Conservation (phyloP, 2,888 invertebrate genomes). For the Tachystola acroxantha region DNA sequence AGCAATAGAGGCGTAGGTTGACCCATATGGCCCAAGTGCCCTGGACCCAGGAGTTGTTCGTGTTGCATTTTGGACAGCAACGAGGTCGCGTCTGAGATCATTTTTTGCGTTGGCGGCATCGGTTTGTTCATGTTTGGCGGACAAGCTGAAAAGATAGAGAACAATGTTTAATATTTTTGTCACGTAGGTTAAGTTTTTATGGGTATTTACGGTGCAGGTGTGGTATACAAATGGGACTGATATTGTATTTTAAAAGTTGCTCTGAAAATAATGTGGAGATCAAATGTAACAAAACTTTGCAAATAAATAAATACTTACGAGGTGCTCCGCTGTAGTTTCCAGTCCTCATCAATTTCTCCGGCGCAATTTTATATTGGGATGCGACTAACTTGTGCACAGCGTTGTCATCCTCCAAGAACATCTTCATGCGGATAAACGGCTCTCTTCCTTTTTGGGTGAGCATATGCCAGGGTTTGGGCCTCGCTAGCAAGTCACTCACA, state of each 20-base stretch:
- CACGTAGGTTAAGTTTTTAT: not conserved
- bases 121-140: conserved; percentile 83
- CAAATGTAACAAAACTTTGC: no score
- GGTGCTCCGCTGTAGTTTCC: conserved; percentile 93
- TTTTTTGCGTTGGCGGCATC: conserved; percentile 87
- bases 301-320: conserved; percentile 83
- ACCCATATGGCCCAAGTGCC: conserved; percentile 73
- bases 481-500: conserved; percentile 96
- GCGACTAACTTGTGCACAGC: conserved; percentile 97
- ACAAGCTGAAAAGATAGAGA: conserved; percentile 71
- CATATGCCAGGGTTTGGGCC: conserved; percentile 99
- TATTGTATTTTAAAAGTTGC: no score
- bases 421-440: conserved; percentile 98
- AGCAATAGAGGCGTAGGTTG: conserved; percentile 81
- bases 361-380: conserved; percentile 98
- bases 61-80: conserved; percentile 84
- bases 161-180: not conserved
- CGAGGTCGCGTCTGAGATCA: conserved; percentile 84
- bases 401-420: conserved; percentile 97
- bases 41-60: conserved; percentile 79
- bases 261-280: no score
- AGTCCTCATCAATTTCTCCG: conserved; percentile 97
- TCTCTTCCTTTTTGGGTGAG: conserved; percentile 97
- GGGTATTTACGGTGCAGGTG: no score
- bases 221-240: no score